Percentiles rank a stretch among this genome's conserved stretches.
Conservation (phyloP, 1,140 invertebrate species). For the Megalopta genalis region DNA sequence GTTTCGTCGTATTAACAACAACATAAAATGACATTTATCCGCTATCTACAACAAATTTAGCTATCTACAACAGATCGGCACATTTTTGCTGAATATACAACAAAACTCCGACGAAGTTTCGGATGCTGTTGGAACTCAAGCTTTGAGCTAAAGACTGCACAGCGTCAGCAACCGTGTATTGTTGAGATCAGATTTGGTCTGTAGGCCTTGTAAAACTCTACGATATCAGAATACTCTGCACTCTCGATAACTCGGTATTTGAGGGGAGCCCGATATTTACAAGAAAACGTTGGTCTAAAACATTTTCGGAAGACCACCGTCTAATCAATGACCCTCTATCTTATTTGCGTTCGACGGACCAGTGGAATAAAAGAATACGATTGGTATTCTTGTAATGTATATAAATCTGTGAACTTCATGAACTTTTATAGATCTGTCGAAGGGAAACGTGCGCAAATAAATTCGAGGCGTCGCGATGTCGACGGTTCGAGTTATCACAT, state of each 20-base stretch:
- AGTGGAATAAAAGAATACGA: too few relatives aligned
- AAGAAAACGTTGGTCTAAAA: constrained; percentile 5
- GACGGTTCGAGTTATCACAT: constrained; percentile 38
- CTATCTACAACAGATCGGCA: too few relatives aligned
- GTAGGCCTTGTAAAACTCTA: neutral
- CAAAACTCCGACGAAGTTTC: neutral
- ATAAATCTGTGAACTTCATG: too few relatives aligned
- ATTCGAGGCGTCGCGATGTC: constrained; percentile 27
- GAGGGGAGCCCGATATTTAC: constrained; percentile 4
- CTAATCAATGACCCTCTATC: constrained; percentile 7
- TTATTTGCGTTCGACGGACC: constrained; percentile 15
- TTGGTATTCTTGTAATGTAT: too few relatives aligned
- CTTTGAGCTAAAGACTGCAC: too few relatives aligned
- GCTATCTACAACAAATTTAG: too few relatives aligned
- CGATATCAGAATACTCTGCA: neutral
- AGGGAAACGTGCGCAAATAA: constrained; percentile 41
- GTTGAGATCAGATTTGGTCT: neutral
- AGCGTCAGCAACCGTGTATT: constrained; percentile 1
- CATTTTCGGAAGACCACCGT: neutral
- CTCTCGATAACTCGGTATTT: neutral
- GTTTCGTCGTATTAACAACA: too few relatives aligned
- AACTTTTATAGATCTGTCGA: neutral
- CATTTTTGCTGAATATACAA: too few relatives aligned
- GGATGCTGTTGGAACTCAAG: neutral
- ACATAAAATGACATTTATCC: too few relatives aligned